phyloP scores from a whole-genome alignment of 2,797 vertebrate species.

The Parotocinclus haroldoi region DNA sequence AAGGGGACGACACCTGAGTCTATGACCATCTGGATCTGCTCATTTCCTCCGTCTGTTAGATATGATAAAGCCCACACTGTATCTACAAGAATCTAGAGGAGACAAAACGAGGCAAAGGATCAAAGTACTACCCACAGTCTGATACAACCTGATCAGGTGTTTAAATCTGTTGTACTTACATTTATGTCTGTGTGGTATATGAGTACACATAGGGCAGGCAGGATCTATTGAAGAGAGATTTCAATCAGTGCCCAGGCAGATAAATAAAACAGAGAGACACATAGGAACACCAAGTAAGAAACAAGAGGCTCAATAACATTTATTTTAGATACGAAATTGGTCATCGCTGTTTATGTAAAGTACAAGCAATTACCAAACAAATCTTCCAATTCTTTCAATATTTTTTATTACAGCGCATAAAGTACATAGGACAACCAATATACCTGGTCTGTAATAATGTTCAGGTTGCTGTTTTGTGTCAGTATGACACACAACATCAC shows the following conservation, averaged over 20 bases:
- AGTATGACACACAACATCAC: too few relatives aligned
- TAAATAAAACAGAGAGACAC: too few relatives aligned
- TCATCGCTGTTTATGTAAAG: too few relatives aligned
- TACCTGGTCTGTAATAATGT: too few relatives aligned
- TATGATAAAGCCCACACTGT: slow-evolving; percentile 99
- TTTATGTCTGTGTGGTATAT: slow-evolving; percentile 99
- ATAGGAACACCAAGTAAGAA: too few relatives aligned
- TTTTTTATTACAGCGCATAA: too few relatives aligned
- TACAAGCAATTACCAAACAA: too few relatives aligned
- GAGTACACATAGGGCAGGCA: slow-evolving; percentile 95
- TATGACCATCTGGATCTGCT: slow-evolving; percentile 99
- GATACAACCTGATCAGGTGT: not conserved
- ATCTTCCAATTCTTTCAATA: too few relatives aligned
- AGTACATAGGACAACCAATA: too few relatives aligned
- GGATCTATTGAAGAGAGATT: slow-evolving; percentile 74
- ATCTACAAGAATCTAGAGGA: slow-evolving; percentile 90
- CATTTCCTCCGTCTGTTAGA: slow-evolving; percentile 96
- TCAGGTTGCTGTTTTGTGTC: too few relatives aligned
- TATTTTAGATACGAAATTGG: too few relatives aligned
- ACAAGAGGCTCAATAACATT: too few relatives aligned
- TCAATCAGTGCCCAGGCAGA: not conserved
- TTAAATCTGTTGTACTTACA: slow-evolving; percentile 75
- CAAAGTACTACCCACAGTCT: not conserved
- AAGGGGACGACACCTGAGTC: slow-evolving; percentile 97
- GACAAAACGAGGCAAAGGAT: not conserved